Conservation (phyloP, 2,113 vertebrate species). For the Nothocercus julius region DNA sequence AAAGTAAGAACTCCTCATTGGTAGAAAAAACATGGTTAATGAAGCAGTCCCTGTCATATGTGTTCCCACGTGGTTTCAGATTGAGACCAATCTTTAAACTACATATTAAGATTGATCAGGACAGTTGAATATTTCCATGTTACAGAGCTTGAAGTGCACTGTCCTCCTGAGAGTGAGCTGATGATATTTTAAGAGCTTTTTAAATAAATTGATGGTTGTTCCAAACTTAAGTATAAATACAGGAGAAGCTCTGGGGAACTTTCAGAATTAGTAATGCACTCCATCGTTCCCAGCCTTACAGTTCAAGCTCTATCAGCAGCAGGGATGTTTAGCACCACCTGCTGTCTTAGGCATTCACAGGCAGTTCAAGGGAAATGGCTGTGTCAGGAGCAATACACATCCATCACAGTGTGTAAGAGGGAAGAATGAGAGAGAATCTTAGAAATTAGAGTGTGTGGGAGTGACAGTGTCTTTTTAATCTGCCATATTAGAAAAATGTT, state of each 20-base stretch:
- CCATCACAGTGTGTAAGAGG: too few relatives aligned
- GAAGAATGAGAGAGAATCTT: too few relatives aligned
- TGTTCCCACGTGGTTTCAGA: background rate
- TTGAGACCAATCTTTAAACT: background rate
- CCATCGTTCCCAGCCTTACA: too few relatives aligned
- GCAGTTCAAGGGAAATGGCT: rapidly evolving
- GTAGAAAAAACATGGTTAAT: background rate
- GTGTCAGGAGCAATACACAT: background rate
- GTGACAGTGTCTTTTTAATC: background rate
- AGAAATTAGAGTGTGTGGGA: too few relatives aligned
- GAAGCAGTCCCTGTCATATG: background rate
- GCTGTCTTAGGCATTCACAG: background rate
- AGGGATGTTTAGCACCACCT: background rate
- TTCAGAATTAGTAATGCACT: background rate
- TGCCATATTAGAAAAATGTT: background rate
- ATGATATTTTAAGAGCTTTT: background rate
- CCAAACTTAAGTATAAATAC: background rate
- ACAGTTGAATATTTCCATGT: background rate
- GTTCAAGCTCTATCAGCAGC: background rate
- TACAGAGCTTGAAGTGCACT: background rate
- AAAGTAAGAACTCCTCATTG: background rate
- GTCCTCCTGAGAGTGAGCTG: background rate
- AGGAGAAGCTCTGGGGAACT: background rate
- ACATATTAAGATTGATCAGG: background rate
- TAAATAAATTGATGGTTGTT: background rate